Evolutionary conservation across 2,797 vertebrate genomes (phyloP).

Genomic region (Dallia pectoralis): DNA sequence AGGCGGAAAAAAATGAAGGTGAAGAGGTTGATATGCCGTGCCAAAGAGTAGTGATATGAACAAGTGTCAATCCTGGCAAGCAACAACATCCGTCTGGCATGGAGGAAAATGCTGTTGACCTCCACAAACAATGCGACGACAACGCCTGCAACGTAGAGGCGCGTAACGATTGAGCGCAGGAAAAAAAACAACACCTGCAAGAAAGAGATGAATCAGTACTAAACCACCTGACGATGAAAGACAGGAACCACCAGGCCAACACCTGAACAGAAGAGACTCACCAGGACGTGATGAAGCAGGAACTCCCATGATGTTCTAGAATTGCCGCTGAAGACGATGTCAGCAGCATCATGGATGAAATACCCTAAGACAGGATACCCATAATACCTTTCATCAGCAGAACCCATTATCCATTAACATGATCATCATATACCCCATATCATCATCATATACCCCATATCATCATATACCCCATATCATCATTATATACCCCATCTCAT

Average conservation of each 20-base stretch:
- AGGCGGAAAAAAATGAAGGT: constrained; percentile 80
- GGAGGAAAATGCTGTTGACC: constrained; percentile 84
- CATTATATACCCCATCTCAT: too few species aligned
- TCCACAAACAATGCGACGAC: constrained; percentile 79
- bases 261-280: constrained; percentile 44
- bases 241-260: background rate
- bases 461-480: too few species aligned
- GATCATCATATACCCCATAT: background rate
- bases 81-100: constrained; percentile 78
- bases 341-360: constrained; percentile 79
- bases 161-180: constrained; percentile 53
- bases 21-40: constrained; percentile 76
- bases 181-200: constrained; percentile 54
- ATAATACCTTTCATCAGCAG: background rate
- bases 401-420: too few species aligned
- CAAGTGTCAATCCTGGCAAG: constrained; percentile 69
- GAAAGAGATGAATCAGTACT: background rate
- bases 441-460: background rate
- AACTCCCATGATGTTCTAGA: constrained; percentile 81
- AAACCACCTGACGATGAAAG: background rate
- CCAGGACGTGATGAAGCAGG: constrained; percentile 80
- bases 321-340: constrained; percentile 77
- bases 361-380: constrained; percentile 70
- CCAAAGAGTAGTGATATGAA: constrained; percentile 65
- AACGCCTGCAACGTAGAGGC: constrained; percentile 73